Evolutionary conservation across 2,113 vertebrate genomes (phyloP), one percentile per base, ranked within the genome.

Genomic region (Malurus melanocephalus): DNA sequence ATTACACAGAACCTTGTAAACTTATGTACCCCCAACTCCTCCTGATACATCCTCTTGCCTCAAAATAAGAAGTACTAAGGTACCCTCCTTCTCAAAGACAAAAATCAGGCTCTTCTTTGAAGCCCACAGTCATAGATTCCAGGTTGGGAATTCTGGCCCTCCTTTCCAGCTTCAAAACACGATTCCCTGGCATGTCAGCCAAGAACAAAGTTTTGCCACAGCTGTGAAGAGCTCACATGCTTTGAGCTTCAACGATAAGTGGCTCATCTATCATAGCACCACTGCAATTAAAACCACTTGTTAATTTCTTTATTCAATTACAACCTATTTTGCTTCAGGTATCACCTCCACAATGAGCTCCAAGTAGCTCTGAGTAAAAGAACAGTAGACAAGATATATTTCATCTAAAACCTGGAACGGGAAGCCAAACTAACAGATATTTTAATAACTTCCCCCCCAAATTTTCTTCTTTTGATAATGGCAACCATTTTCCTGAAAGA

Each of bases 361-460:
- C 33, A 62, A 77, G 42, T 48, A 82, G 12, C 40, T 79, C 40
- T 77, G 40, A 43, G 27, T 66, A 28, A 26, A 80, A 64, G 32
- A 79, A 20, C 5, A 51, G 35, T 45, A 73, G 11, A 22, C 30
- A 57, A 62, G 46, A 78, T 3, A 7, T 38, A 65, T 24, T 85
- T 82, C 1, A 85, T 56, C 10, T 53, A 27, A 43, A 72, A 53
- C 8, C 19, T 56, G 10, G 10, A 75, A 65, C 13, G 57, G 69
- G 59, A 65, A 68, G 18, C 42, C 32, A 73, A 67, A 35, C 4
- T 16, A 77, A 60, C 4, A 45, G 42, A 15, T 28, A 55, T 43
- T 73, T 82, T 66, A 7, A n/a, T 26, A 42, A 20, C 18, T 3
- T 24, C n/a, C 61, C 32, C 2, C 4, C 0, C 0, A 3, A 51